These are phyloP conservation scores for Tortrix viridana DNA, from an alignment of 2,888 invertebrate species.

Conservation along the genomic window DNA sequence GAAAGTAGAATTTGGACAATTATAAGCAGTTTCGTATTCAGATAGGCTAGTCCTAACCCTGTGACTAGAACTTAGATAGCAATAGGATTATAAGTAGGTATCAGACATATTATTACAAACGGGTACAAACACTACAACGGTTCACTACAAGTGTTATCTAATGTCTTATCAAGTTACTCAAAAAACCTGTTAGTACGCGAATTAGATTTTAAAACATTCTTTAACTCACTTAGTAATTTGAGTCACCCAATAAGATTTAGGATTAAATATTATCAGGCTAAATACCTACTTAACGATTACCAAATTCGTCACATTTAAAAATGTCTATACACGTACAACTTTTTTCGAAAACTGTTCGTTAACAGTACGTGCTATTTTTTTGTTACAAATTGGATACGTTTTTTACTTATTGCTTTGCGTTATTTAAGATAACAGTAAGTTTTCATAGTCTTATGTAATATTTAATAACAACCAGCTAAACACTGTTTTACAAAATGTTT, in stretches of 20 bases:
- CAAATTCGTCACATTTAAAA: slow-evolving; percentile 33
- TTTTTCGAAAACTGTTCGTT: slow-evolving; percentile 5
- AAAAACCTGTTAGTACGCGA: not conserved
- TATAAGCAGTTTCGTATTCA: slow-evolving; percentile 48
- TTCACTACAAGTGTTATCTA: slow-evolving; percentile 51
- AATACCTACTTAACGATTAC: slow-evolving; percentile 34
- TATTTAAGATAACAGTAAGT: slow-evolving; percentile 1
- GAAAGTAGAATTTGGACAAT: slow-evolving; percentile 22
- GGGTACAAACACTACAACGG: slow-evolving; percentile 64
- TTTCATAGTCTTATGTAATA: not conserved
- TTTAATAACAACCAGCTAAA: slow-evolving; percentile 22
- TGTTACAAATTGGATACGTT: slow-evolving; percentile 23
- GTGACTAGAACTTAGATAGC: slow-evolving; percentile 81
- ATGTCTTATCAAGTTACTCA: slow-evolving; percentile 23
- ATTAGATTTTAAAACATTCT: not conserved
- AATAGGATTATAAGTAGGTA: slow-evolving; percentile 72
- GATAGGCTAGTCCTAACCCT: slow-evolving; percentile 75
- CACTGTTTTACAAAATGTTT: slow-evolving; percentile 24
- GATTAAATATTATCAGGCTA: slow-evolving; percentile 17
- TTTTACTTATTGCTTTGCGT: slow-evolving; percentile 25
- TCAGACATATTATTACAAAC: slow-evolving; percentile 61
- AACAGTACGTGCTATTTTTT: slow-evolving; percentile 8
- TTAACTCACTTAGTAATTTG: not conserved
- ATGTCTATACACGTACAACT: slow-evolving; percentile 19
- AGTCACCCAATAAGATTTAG: slow-evolving; percentile 22